Percentiles rank a stretch among this genome's conserved stretches.
These are phyloP conservation scores for Notolabrus celidotus DNA, from an alignment of 2,797 vertebrate species.

Conservation along the genomic window DNA sequence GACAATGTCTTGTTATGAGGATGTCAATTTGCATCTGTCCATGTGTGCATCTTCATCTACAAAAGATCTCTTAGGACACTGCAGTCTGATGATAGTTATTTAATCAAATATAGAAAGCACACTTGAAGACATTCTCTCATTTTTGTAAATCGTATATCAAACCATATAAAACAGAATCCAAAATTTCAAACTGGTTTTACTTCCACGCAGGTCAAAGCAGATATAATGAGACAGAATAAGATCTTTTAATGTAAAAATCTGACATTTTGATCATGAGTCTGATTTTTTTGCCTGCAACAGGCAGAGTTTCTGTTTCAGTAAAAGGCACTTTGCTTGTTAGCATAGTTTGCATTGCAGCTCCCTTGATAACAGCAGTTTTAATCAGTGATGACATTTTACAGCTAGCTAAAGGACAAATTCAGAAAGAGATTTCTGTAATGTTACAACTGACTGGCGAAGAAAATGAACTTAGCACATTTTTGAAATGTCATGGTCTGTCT, in stretches of 20 bases:
- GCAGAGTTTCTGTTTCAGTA: neutral
- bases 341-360: neutral
- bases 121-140: too few species aligned
- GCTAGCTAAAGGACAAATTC: constrained; percentile 40
- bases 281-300: neutral
- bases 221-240: neutral
- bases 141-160: too few species aligned
- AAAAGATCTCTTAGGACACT: too few species aligned
- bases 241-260: neutral
- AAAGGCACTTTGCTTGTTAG: constrained; percentile 17
- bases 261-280: constrained; percentile 33
- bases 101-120: too few species aligned
- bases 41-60: too few species aligned
- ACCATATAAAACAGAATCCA: too few species aligned
- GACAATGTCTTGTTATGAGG: too few species aligned
- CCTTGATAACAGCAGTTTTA: constrained; percentile 1
- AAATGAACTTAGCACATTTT: constrained; percentile 18
- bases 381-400: constrained; percentile 41
- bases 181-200: too few species aligned
- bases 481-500: constrained; percentile 46
- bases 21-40: too few species aligned
- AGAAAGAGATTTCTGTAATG: constrained; percentile 12
- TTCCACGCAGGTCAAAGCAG: neutral
- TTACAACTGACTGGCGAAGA: constrained; percentile 20
- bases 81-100: too few species aligned